Evolutionary conservation across 2,888 invertebrate species (phyloP), one percentile per base, ranked within the genome.

Genomic region (Pachliopta kotzebuea): DNA sequence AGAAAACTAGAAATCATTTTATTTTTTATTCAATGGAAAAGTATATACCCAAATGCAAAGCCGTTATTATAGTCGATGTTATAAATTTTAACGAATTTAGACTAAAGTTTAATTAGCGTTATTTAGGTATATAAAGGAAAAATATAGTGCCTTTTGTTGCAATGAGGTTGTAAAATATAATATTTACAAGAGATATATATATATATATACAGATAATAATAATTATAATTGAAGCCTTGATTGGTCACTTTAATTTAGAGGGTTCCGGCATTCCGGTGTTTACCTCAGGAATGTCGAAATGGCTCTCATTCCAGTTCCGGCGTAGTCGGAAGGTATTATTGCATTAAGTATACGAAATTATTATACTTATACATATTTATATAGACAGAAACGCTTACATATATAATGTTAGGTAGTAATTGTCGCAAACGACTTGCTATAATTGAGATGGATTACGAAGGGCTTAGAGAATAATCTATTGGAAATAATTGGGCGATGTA

Each of bases 261-360:
- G 69, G 69, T 61, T 72, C 65, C 71, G 71, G 74, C 83, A 88
- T 89, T 87, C 86, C 88, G 69, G 71, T 72, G 78, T 75, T 78
- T 74, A 78, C 84, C 82, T 77, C 80, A 64, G 76, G 83, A 80
- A 83, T 84, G 77, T 73, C 79, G 73, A 78, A 80, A 88, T 88
- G 76, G 79, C 80, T 83, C 72, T 72, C 85, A 84, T 86, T 84
- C 84, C 79, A 67, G 69, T 70, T 70, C 71, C 71, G 71, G 73
- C 74, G 68, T 68, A 70, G 68, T 55, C 59, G 61, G 55, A 24
- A 45, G 59, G 45, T 62, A 66, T 59, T 63, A 64, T 42, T 68
- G 54, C 29, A 52, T 60, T 53, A 59, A 49, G 31, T 64, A 67
- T 59, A 50, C 54, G 20, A 62, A 60, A 65, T 62, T 62, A 45